These are phyloP conservation scores for Chelonia mydas DNA, from an alignment of 2,797 vertebrate species.

Conservation along the genomic window DNA sequence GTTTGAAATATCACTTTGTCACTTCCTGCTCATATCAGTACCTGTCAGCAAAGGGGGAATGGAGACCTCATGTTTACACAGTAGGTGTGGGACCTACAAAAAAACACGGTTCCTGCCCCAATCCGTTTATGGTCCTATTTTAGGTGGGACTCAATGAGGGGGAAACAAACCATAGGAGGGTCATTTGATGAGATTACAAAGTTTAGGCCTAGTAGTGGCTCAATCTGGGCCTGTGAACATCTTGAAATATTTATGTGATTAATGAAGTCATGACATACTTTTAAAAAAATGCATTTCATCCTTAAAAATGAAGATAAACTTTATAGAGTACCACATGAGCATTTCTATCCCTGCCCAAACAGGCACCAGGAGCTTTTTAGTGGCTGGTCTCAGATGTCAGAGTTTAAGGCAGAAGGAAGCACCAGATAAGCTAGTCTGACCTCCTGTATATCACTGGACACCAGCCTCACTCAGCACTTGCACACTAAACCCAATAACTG, in stretches of 20 bases:
- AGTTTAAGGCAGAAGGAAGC: too few relatives aligned
- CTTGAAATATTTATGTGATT: not conserved
- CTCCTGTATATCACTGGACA: too few relatives aligned
- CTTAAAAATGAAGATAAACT: not conserved
- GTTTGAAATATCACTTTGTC: not conserved
- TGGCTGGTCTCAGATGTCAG: too few relatives aligned
- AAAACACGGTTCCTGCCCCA: not conserved
- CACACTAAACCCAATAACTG: too few relatives aligned
- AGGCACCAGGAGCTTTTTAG: too few relatives aligned
- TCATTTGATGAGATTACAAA: not conserved
- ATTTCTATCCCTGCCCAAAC: not conserved
- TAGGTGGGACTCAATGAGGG: not conserved
- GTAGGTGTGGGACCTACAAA: fast-evolving
- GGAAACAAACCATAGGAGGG: not conserved
- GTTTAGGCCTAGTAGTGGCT: not conserved
- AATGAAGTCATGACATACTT: not conserved
- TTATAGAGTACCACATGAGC: fast-evolving
- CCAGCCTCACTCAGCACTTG: too few relatives aligned
- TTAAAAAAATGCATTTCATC: too few relatives aligned
- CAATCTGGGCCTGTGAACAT: not conserved
- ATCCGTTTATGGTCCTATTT: not conserved
- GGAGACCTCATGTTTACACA: not conserved
- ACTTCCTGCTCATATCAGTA: not conserved
- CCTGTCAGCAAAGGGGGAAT: not conserved
- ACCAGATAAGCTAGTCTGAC: too few relatives aligned